Evolutionary conservation across 2,797 vertebrate species (phyloP).

Genomic region (Acanthurus leucopareius): DNA sequence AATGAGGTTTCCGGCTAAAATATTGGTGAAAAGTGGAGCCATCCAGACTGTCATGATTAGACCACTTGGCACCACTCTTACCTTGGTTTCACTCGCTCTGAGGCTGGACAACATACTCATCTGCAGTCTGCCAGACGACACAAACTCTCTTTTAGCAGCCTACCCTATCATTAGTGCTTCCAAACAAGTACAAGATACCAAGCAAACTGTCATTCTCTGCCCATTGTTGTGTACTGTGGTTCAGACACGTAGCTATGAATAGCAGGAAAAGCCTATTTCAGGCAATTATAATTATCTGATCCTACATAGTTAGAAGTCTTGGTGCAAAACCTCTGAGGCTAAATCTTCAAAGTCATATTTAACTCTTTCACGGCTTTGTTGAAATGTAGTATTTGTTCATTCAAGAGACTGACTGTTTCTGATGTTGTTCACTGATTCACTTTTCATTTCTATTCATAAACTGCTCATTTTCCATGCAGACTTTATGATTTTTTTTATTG

Average conservation of each 20-base stretch:
- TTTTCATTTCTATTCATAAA: background rate
- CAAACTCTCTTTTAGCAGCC: slow-evolving; percentile 64
- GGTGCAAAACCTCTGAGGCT: slow-evolving; percentile 39
- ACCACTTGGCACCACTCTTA: slow-evolving; percentile 51
- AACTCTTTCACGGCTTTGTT: slow-evolving; percentile 24
- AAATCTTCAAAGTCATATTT: slow-evolving; percentile 46
- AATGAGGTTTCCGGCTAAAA: slow-evolving; percentile 60
- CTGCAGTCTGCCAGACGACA: slow-evolving; percentile 75
- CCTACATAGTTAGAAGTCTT: slow-evolving; percentile 54
- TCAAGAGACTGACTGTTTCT: background rate
- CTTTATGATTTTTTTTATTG: background rate
- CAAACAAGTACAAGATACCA: slow-evolving; percentile 66
- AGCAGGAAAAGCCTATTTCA: slow-evolving; percentile 67
- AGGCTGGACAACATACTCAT: slow-evolving; percentile 66
- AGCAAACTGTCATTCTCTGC: slow-evolving; percentile 59
- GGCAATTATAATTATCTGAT: slow-evolving; percentile 67
- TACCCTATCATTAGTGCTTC: slow-evolving; percentile 75
- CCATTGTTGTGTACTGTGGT: slow-evolving; percentile 70
- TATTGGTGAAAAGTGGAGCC: slow-evolving; percentile 65
- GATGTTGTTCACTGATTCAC: background rate
- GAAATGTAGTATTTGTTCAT: slow-evolving; percentile 16
- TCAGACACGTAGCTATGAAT: slow-evolving; percentile 68
- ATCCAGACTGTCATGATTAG: slow-evolving; percentile 70
- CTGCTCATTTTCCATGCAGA: background rate
- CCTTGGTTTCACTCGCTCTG: slow-evolving; percentile 60